Percentiles rank a stretch among this genome's conserved stretches.
phyloP scores from a whole-genome alignment of 2,797 vertebrate species.

The Tenualosa ilisha region DNA sequence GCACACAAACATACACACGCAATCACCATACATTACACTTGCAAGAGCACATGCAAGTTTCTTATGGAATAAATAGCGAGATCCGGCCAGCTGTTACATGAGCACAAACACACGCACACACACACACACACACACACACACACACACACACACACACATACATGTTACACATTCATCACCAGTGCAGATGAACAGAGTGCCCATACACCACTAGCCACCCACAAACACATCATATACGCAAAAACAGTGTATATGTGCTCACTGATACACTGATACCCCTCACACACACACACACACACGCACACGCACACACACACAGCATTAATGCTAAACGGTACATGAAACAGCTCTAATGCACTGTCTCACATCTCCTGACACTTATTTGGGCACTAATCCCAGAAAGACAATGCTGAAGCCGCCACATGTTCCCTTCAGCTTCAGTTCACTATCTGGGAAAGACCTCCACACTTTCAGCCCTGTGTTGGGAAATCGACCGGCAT shows the following conservation, averaged over 20 bases:
- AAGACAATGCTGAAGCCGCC: neutral
- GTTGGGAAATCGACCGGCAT: neutral
- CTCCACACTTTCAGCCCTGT: neutral
- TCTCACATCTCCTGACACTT: neutral
- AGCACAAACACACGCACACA: neutral
- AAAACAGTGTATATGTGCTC: neutral
- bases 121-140: neutral
- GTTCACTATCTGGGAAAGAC: neutral
- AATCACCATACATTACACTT: neutral
- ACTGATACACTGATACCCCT: neutral
- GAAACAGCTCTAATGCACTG: neutral
- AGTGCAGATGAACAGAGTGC: no score
- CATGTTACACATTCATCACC: no score
- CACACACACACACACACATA: neutral
- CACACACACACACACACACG: neutral
- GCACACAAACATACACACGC: neutral
- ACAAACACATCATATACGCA: neutral
- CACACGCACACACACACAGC: neutral
- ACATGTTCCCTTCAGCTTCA: neutral
- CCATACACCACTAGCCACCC: neutral
- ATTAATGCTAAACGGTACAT: neutral
- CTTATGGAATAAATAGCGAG: no score
- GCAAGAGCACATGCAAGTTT: neutral
- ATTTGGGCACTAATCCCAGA: neutral
- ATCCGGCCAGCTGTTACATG: neutral